Conservation (phyloP, 2,888 invertebrate species). For the Lamellibrachia satsuma region DNA sequence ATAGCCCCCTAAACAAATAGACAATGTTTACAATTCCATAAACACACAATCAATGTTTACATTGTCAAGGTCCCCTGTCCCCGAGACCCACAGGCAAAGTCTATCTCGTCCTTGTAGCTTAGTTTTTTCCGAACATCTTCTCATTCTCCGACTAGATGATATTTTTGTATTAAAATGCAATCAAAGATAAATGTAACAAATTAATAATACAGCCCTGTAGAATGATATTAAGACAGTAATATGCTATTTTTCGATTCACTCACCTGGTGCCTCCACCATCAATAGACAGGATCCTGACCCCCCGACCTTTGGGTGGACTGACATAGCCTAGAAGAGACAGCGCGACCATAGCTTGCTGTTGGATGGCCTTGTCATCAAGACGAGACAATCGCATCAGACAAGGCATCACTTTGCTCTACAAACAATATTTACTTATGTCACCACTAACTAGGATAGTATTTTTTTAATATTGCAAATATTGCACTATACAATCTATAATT, state of each 20-base stretch:
- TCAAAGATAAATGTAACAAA: too few relatives aligned
- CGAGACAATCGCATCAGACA: conserved; percentile 71
- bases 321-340: conserved; percentile 78
- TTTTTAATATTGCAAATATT: too few relatives aligned
- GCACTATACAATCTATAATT: too few relatives aligned
- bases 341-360: conserved; percentile 66
- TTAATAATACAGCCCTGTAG: too few relatives aligned
- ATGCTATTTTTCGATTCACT: not conserved
- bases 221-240: too few relatives aligned
- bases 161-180: too few relatives aligned
- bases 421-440: conserved; percentile 39
- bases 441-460: not conserved
- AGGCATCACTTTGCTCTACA: conserved; percentile 77
- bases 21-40: not conserved
- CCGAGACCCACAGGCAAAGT: conserved; percentile 71
- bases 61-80: conserved; percentile 67
- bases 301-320: conserved; percentile 76
- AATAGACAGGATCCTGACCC: conserved; percentile 83
- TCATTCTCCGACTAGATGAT: too few relatives aligned
- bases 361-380: conserved; percentile 41
- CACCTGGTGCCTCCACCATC: conserved; percentile 86
- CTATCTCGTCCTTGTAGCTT: too few relatives aligned
- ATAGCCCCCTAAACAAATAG: not conserved
- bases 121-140: too few relatives aligned
- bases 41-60: not conserved